phyloP scores from a whole-genome alignment of 2,113 vertebrate species.

The Crotalus viridis region DNA sequence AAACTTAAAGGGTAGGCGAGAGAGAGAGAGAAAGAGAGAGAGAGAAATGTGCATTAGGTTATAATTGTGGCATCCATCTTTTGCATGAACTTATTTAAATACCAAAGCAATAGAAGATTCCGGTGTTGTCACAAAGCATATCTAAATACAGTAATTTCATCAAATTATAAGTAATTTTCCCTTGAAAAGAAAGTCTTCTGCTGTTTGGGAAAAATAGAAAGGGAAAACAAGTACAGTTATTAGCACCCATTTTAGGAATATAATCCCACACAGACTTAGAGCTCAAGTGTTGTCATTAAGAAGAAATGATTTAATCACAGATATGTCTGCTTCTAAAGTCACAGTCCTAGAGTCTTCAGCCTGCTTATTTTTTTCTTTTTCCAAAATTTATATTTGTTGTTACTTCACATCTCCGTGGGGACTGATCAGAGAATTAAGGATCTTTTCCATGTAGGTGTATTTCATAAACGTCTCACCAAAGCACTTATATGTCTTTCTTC shows the following conservation, averaged over 20 bases:
- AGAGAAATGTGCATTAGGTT: not conserved
- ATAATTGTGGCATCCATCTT: not conserved
- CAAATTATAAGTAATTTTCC: not conserved
- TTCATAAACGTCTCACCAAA: not conserved
- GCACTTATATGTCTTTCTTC: not conserved
- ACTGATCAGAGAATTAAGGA: not conserved
- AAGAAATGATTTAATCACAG: not conserved
- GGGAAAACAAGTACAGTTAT: not conserved
- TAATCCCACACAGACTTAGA: not conserved
- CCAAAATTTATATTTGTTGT: not conserved
- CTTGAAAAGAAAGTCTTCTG: not conserved
- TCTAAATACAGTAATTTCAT: not conserved
- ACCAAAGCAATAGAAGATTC: not conserved
- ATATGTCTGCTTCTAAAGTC: not conserved
- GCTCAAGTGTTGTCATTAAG: not conserved
- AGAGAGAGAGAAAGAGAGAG: not conserved
- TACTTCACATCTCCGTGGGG: not conserved
- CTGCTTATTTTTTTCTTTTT: not conserved
- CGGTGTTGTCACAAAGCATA: not conserved
- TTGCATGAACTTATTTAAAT: not conserved
- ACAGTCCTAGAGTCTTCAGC: not conserved
- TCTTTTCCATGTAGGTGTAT: not conserved
- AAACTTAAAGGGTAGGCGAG: not conserved
- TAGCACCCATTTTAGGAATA: not conserved
- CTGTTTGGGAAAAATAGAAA: not conserved